Base-by-base conservation (phyloP, 2,888 invertebrate species). In the Trissolcus brochymenae region DNA sequence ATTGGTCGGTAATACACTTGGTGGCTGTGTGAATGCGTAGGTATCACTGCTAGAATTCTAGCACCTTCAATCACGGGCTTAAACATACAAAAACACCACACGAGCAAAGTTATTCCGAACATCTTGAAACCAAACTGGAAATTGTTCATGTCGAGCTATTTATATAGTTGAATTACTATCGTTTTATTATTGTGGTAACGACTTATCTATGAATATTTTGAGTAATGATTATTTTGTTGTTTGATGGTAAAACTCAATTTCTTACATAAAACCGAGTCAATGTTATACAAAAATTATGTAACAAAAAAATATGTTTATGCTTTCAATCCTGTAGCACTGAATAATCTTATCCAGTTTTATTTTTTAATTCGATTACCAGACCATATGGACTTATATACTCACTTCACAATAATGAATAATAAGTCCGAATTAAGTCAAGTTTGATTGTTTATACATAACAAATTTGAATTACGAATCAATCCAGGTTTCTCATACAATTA, bases 21-120 rank as follows among this genome's bases (percentile, higher is more conserved):
- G 75, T 91, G 91, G 78, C 91, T 91, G 71, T 88, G 87, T 1
- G 90, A 90, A 2, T 91, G 89, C 3, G 88, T 85, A 14, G 90
- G 85, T 46, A 90, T 85, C 0, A 91, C 82, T 0, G 86, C 89
- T 54, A 91, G 82, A 60, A 91, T 91, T 79, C 86, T 85, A 1
- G 90, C 89, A 25, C 81, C 35, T 14, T 16, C 13, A 17, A 41
- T 35, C 13, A 29, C 17, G 9, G 56, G 4, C 21, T 59, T n/a
- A n/a, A 11, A 16, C 2, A 41, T 4, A n/a, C 4, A 66, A 13
- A 40, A 66, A 16, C 14, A 50, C 21, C 57, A 29, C 4, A 49
- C 9, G 4, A 57, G 16, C 0, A 66, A 56, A 41, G 49, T 67
- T 59, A 53, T 13, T 16, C 43, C 1, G 50, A 29, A 56, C 70